Percentiles rank a stretch among this genome's conserved stretches.
Conservation (phyloP, 2,113 vertebrate genomes). For the Origma solitaria region DNA sequence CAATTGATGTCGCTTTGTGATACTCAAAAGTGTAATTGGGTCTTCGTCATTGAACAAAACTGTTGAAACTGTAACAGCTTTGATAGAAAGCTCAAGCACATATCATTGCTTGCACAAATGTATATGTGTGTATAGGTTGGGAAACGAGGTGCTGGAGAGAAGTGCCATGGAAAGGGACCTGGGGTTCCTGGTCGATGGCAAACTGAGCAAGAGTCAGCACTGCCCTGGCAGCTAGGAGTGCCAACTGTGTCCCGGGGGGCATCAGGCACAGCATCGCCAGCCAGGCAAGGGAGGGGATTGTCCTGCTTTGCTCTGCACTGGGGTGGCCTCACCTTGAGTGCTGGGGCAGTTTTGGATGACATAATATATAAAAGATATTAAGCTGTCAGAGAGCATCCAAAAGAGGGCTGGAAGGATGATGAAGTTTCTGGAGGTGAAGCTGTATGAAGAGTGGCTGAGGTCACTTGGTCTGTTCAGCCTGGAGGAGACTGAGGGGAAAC, state of each 20-base stretch:
- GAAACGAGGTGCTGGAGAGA: accelerated
- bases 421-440: neutral
- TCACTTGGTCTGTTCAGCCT: neutral
- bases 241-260: accelerated
- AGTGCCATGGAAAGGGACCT: neutral
- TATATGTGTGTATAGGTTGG: accelerated
- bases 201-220: accelerated
- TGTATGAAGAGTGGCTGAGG: accelerated
- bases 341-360: neutral
- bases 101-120: neutral
- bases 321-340: accelerated
- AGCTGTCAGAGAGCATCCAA: accelerated
- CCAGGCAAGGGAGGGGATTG: neutral
- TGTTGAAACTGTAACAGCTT: neutral
- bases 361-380: neutral
- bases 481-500: neutral
- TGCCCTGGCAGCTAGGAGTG: neutral
- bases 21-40: neutral
- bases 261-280: neutral
- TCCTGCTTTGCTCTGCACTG: neutral
- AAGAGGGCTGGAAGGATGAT: accelerated
- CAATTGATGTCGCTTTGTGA: neutral
- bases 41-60: neutral
- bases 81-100: neutral
- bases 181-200: accelerated